Base-by-base conservation (phyloP, 2,113 vertebrate genomes). In the Piprites chloris region DNA sequence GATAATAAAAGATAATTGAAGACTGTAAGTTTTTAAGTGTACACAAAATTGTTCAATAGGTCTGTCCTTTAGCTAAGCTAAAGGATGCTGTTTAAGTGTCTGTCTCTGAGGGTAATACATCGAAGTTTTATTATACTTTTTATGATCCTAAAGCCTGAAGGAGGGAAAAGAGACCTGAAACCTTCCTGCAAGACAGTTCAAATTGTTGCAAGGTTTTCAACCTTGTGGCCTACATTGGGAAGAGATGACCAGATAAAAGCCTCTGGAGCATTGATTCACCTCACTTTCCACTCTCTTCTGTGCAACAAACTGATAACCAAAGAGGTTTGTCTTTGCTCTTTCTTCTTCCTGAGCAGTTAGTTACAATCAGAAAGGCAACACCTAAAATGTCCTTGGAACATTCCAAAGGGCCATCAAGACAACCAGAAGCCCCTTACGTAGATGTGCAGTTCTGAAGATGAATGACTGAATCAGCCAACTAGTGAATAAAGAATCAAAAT, bases 31-130 rank as follows among this genome's bases (percentile, higher is more conserved):
- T 82, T 93, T 78, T 73, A 89, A 83, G n/a, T 15, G 41, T 46
- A n/a, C 33, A 22, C 56, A 63, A 63, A 42, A 30, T 30, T 73
- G 39, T 91, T 93, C 75, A 71, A 50, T 56, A 73, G 50, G 74
- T 71, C 83, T 97, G 67, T 85, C 75, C 44, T 92, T 93, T 65
- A 92, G 77, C 91, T 74, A 78, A 62, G 63, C 77, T n/a, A n/a
- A n/a, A n/a, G n/a, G n/a, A n/a, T n/a, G 49, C 41, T 82, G 78
- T 82, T 74, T 46, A 69, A 89, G 37, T 42, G 63, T 80, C 66
- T 94, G n/a, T 89, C 50, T 81, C 71, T 92, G 66, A 76, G 89
- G 73, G 66, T 79, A 80, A 46, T 47, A 44, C 1, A 2, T 75
- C 78, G 37, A 41, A 69, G 59, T 71, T 88, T 55, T 85, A 26